These are phyloP conservation scores for Pycnomerus fuliginosus DNA, from an alignment of 2,888 invertebrate species.

Conservation along the genomic window DNA sequence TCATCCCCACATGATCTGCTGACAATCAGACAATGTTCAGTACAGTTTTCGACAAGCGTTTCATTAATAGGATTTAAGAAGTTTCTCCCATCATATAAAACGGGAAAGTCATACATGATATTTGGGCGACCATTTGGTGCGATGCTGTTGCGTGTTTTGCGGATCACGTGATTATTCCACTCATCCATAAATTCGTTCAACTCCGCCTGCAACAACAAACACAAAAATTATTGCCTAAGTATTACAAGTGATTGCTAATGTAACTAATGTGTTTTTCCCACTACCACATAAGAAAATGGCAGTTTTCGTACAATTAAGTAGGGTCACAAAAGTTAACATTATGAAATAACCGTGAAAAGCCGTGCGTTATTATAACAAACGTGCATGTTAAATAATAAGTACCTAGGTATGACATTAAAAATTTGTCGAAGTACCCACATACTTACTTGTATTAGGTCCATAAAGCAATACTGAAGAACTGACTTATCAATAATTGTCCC, in stretches of 20 bases:
- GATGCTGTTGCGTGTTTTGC: slow-evolving; percentile 1
- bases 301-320: too few species aligned
- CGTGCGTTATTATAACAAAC: too few species aligned
- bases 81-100: slow-evolving; percentile 2
- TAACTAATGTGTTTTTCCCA: too few species aligned
- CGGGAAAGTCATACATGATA: slow-evolving; percentile 3
- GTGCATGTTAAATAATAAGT: too few species aligned
- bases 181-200: neutral
- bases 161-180: neutral
- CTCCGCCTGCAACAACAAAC: neutral
- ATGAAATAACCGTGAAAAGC: too few species aligned
- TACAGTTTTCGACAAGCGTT: neutral
- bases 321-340: too few species aligned
- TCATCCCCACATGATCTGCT: neutral
- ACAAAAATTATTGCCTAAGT: too few species aligned
- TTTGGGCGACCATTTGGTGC: slow-evolving; percentile 2
- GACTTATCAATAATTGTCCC: slow-evolving; percentile 13
- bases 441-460: neutral
- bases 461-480: slow-evolving; percentile 8
- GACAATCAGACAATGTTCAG: neutral
- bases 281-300: too few species aligned
- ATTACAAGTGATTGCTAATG: too few species aligned
- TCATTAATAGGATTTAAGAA: neutral
- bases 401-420: too few species aligned
- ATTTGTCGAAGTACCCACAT: too few species aligned